A percentile compares a stretch with the other conserved stretches of the same genome.
Conservation (phyloP, 2,888 invertebrate species). For the Coenonympha glycerion region DNA sequence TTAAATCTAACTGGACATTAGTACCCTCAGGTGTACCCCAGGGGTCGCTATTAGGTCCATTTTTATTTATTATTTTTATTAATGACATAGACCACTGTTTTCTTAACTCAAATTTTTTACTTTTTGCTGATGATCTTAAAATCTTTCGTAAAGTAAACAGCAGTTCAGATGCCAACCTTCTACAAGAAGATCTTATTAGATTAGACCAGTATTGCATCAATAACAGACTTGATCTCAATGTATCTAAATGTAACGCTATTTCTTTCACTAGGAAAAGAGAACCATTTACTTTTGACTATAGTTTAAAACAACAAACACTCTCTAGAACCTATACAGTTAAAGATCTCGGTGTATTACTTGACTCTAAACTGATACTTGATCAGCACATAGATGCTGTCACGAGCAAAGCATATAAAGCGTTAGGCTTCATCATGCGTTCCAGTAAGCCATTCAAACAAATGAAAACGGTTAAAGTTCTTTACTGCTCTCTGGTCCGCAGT, state of each 20-base stretch:
- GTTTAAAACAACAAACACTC: neutral
- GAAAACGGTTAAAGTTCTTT: too few relatives aligned
- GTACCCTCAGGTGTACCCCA: slow-evolving; percentile 8
- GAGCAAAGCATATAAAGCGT: neutral
- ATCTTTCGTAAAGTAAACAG: slow-evolving; percentile 7
- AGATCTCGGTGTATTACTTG: neutral
- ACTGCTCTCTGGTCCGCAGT: too few relatives aligned
- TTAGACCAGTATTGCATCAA: slow-evolving; percentile 15
- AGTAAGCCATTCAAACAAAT: too few relatives aligned
- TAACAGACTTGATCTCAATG: slow-evolving; percentile 23
- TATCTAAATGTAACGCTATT: slow-evolving; percentile 14
- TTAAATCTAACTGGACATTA: neutral
- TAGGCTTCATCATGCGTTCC: neutral
- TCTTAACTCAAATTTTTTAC: neutral
- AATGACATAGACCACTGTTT: slow-evolving; percentile 10
- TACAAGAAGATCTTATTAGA: slow-evolving; percentile 16
- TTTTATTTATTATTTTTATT: slow-evolving; percentile 2
- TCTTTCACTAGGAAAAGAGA: neutral
- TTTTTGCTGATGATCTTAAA: slow-evolving; percentile 20
- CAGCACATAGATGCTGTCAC: neutral
- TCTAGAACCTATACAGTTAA: neutral
- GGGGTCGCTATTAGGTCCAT: neutral
- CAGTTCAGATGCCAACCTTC: neutral
- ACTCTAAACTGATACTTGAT: neutral
- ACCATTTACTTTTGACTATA: neutral